Base-by-base conservation (phyloP, 1,140 invertebrate species). In the Drosophila subpulchrella region DNA sequence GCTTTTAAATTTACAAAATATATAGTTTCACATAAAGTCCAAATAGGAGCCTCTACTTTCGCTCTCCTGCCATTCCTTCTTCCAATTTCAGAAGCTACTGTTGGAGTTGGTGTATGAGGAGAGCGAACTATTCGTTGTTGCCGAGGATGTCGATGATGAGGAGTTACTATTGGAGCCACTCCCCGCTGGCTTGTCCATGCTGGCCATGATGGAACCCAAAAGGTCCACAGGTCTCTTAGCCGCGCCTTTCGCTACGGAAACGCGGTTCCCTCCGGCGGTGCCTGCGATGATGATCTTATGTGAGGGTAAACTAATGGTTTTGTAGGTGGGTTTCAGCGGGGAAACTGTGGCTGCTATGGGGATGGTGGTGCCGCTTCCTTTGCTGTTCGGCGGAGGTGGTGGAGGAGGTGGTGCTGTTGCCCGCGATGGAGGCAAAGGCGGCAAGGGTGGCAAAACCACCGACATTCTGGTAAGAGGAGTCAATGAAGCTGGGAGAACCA, bases 131-230 rank as follows among this genome's bases (percentile, higher is more conserved):
- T 84, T 84, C 66, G 75, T 78, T 65, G 51, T 80, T 47, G 71
- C 50, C 58, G 81, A 58, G 38, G 70, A 47, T 58, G 41, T 39
- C 46, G 61, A 32, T 44, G 74, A 30, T 50, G 63, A 70, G 51
- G 47, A 67, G 47, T 55, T 59, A 30, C 55, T 47, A 13, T 30
- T 44, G 17, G 60, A 32, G 61, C 54, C 47, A 13, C 57, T 56
- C 6, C 20, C 59, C 42, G 55, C 42, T 54, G 53, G 73, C 65
- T 85, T 91, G 72, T 92, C 91, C 91, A 92, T 92, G 72, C 91
- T 90, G 50, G 91, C 91, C 90, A 92, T 91, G 3, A 92, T 92
- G 11, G 91, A 91, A 53, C 91, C 91, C 30, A 92, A 72, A 27
- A 92, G 75, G 76, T 92, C 91, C 4, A 85, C 78, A 41, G 74